Conservation (phyloP, 2,888 invertebrate genomes). For the Aleiodes leptofemur region DNA sequence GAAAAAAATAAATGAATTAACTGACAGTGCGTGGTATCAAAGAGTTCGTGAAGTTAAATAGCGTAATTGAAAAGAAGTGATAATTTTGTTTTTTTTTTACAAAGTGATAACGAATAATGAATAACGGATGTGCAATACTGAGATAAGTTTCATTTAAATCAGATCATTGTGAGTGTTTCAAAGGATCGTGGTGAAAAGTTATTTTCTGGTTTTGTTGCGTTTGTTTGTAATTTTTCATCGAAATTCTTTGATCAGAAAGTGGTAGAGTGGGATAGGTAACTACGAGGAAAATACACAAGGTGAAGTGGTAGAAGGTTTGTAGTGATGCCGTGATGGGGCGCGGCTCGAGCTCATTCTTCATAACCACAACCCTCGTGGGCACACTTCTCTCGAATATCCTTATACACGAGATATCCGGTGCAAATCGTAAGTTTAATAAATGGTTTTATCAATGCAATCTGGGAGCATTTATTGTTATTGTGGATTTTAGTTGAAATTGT, state of each 20-base stretch:
- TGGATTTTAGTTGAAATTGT: no score
- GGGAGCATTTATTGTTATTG: background rate
- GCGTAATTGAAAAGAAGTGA: background rate
- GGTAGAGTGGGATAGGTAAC: background rate
- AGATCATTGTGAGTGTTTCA: no score
- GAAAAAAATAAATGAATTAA: background rate
- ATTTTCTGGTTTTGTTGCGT: background rate
- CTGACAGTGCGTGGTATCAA: background rate
- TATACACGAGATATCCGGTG: constrained; percentile 62
- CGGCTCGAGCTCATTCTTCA: constrained; percentile 67
- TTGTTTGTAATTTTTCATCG: background rate
- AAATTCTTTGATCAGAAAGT: background rate
- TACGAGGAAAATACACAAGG: constrained; percentile 32
- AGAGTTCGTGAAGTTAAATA: constrained; percentile 5
- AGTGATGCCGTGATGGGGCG: constrained; percentile 71
- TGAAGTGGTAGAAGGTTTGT: constrained; percentile 52
- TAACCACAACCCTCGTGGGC: constrained; percentile 66
- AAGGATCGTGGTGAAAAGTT: background rate
- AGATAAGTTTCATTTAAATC: no score
- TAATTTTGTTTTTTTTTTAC: constrained; percentile 9
- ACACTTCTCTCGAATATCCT: constrained; percentile 63
- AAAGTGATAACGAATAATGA: background rate
- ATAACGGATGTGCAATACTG: background rate
- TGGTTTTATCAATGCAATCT: background rate
- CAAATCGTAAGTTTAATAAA: constrained; percentile 65